These are phyloP conservation scores for Axis porcinus DNA, from an alignment of 2,113 vertebrate genomes.

Conservation along the genomic window DNA sequence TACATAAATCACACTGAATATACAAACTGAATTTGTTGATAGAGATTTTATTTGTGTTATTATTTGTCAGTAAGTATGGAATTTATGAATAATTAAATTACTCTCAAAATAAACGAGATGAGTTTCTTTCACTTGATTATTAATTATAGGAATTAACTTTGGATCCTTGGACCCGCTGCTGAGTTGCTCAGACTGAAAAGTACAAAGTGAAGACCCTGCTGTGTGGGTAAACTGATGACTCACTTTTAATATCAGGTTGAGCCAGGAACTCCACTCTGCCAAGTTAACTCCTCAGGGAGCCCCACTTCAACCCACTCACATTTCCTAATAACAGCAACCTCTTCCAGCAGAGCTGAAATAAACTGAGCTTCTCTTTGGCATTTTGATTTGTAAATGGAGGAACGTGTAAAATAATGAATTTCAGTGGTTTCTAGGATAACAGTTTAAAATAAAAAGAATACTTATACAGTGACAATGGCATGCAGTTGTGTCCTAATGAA, in stretches of 20 bases:
- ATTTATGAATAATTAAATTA: neutral
- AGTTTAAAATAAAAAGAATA: constrained; percentile 45
- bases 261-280: constrained; percentile 79
- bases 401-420: constrained; percentile 62
- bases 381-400: constrained; percentile 82
- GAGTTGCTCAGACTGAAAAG: constrained; percentile 74
- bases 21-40: neutral
- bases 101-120: constrained; percentile 67
- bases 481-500: neutral
- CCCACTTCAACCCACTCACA: constrained; percentile 84
- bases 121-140: constrained; percentile 74
- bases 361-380: constrained; percentile 65
- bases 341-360: constrained; percentile 71
- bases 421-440: neutral
- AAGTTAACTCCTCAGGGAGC: constrained; percentile 84
- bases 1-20: neutral
- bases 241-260: constrained; percentile 86
- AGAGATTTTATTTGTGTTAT: neutral
- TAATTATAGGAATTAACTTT: constrained; percentile 77
- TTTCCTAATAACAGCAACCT: constrained; percentile 82
- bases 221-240: constrained; percentile 87
- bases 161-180: constrained; percentile 63
- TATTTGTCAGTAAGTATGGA: constrained; percentile 46
- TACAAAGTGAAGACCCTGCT: constrained; percentile 82
- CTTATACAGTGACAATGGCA: neutral